phyloP scores from a whole-genome alignment of 1,140 invertebrate species.

The Dinothrombium tinctorium region DNA sequence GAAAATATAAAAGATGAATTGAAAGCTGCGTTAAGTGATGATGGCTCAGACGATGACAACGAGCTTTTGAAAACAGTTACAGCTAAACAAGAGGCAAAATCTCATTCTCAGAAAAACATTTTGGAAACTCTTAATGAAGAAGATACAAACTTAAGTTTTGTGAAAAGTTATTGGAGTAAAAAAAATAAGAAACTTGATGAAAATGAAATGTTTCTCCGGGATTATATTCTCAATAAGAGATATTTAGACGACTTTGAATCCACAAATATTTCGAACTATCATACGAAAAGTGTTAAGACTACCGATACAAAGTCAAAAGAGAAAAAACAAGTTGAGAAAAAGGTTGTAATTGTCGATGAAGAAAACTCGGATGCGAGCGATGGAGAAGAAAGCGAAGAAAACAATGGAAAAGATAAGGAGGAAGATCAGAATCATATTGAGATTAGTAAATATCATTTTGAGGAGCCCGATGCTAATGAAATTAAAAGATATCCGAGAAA shows the following conservation, averaged over 20 bases:
- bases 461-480: constrained; percentile 7
- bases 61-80: constrained; percentile 9
- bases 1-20: constrained; percentile 14
- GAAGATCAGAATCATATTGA: constrained; percentile 1
- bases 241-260: constrained; percentile 24
- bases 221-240: constrained; percentile 74
- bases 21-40: constrained; percentile 10
- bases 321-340: background rate
- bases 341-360: background rate
- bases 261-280: constrained; percentile 2
- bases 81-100: constrained; percentile 1
- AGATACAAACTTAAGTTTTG: constrained; percentile 26
- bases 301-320: background rate
- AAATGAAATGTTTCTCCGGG: constrained; percentile 64
- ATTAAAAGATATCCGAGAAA: constrained; percentile 11
- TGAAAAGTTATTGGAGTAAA: constrained; percentile 59
- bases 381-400: constrained; percentile 1
- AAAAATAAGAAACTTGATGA: constrained; percentile 50
- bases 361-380: background rate
- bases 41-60: constrained; percentile 14
- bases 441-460: constrained; percentile 6
- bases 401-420: constrained; percentile 5
- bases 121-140: constrained; percentile 6
- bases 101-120: background rate
- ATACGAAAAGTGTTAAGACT: background rate